Evolutionary conservation across 2,888 invertebrate species (phyloP), one percentile per base, ranked within the genome.

Genomic region (Chrysolina americana): DNA sequence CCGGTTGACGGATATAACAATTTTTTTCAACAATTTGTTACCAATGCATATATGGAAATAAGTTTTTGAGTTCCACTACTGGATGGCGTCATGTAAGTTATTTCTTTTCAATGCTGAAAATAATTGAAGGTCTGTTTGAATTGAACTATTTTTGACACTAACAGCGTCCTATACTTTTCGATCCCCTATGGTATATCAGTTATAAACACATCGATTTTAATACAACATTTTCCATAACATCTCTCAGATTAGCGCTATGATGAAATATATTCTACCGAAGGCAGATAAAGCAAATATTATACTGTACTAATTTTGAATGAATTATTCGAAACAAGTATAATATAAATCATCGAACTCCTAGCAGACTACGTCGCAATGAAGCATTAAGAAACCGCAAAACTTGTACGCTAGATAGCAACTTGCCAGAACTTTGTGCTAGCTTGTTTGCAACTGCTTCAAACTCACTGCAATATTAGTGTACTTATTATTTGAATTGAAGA

Each of bases 381-480:
- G 83, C 86, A 86, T 87, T 87, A 87, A 85, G 86, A 83, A 86
- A 86, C 87, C 87, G 82, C 87, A 86, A 83, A 83, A 82, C 85
- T 85, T 86, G 86, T 86, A 85, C 84, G 85, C 83, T 81, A 84
- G 85, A 85, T 85, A 85, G 84, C 81, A 85, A 84, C 82, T 84
- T 83, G 76, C 79, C 80, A 79, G 79, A 86, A 85, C 83, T 85
- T 85, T 83, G 83, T 82, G 83, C 84, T 83, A 84, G 83, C 85
- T 85, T 84, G 83, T 76, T 78, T 76, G 76, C 78, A 78, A 81
- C 79, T 80, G 81, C 83, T 81, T 71, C 78, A 78, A 82, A 81
- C 81, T 82, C 80, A 77, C 78, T 79, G 80, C 79, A 81, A 81
- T 81, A 82, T 81, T 81, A 79, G 80, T 76, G 79, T 79, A 79